Conservation (phyloP, 2,113 vertebrate genomes). For the Campylorhamphus procurvoides region DNA sequence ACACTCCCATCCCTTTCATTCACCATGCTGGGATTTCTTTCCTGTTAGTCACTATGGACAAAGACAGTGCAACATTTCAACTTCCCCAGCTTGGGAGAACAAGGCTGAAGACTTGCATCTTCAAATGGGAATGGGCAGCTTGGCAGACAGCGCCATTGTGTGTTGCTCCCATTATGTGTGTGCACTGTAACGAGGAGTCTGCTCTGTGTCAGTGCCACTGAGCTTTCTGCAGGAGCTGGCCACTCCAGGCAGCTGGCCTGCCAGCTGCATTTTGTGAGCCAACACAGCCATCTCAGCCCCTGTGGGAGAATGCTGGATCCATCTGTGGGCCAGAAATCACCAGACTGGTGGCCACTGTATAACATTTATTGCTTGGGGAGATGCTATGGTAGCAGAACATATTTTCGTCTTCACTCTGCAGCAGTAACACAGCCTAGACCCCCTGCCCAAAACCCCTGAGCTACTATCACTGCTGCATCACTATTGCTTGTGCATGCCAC, state of each 20-base stretch:
- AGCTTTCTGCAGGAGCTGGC: neutral
- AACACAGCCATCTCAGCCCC: neutral
- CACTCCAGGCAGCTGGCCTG: neutral
- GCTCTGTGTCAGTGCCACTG: neutral
- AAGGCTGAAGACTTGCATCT: neutral
- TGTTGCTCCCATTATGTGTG: neutral
- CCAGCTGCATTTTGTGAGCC: neutral
- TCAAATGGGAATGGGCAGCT: rapidly evolving
- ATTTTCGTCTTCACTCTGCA: neutral
- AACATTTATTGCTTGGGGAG: neutral
- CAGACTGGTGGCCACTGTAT: neutral
- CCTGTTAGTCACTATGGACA: rapidly evolving
- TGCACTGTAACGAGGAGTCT: rapidly evolving
- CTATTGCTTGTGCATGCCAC: neutral
- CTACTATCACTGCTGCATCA: neutral
- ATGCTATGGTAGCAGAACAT: neutral
- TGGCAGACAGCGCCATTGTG: neutral
- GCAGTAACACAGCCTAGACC: neutral
- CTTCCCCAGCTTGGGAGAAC: neutral
- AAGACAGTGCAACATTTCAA: neutral
- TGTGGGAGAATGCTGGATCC: neutral
- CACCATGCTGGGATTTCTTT: neutral
- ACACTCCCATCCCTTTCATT: neutral
- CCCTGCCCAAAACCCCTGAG: neutral
- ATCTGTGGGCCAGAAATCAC: neutral